Percentiles rank a stretch among this genome's conserved stretches.
These are phyloP conservation scores for Dolichallabes microphthalmus DNA, from an alignment of 2,113 vertebrate genomes.

Conservation along the genomic window DNA sequence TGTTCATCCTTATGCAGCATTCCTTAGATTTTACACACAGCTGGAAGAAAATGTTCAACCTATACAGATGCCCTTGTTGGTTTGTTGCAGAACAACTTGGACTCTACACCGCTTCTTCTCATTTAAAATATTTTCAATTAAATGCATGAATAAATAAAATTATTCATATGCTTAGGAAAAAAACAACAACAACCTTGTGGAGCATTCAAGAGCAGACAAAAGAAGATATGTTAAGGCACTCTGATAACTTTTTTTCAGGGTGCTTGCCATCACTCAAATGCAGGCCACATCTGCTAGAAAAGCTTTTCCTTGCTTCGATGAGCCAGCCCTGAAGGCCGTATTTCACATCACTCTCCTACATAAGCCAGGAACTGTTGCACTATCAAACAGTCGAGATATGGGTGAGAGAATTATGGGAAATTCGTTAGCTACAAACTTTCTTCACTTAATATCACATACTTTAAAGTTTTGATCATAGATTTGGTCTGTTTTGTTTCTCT, in stretches of 20 bases:
- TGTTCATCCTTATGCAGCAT: not conserved
- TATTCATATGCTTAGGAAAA: too few relatives aligned
- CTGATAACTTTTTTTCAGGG: conserved; percentile 63
- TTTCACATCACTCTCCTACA: conserved; percentile 82
- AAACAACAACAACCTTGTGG: too few relatives aligned
- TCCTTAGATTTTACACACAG: not conserved
- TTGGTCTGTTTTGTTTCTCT: not conserved
- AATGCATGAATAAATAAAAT: too few relatives aligned
- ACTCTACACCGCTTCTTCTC: not conserved
- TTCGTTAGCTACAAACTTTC: not conserved
- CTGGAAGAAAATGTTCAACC: not conserved
- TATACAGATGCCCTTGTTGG: not conserved
- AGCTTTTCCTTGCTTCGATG: conserved; percentile 93
- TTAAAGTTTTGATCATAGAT: not conserved
- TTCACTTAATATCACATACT: not conserved
- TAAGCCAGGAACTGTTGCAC: conserved; percentile 51
- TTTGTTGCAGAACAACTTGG: not conserved
- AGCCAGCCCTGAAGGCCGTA: conserved; percentile 89
- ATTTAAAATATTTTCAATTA: not conserved
- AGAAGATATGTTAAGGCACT: too few relatives aligned
- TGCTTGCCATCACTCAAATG: conserved; percentile 94
- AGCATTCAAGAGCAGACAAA: too few relatives aligned
- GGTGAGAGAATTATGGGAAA: conserved; percentile 63
- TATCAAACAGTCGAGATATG: conserved; percentile 81
- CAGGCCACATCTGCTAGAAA: conserved; percentile 85